phyloP scores from a whole-genome alignment of 2,797 vertebrate genomes.

The Bryconaethiops microstoma region DNA sequence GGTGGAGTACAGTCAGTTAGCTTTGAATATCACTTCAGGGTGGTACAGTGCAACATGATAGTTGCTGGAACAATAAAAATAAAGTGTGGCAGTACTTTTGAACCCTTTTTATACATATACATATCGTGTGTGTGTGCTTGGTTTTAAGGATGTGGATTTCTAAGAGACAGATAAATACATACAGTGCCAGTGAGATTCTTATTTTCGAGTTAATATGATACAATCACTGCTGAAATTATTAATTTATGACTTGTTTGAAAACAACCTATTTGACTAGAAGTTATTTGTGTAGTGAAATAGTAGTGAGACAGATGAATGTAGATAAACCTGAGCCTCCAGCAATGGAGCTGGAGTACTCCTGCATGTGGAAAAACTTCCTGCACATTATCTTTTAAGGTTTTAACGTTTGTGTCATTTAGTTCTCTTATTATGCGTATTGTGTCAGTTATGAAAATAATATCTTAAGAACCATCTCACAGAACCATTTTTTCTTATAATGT shows the following conservation, averaged over 20 bases:
- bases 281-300: background rate
- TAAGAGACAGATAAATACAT: background rate
- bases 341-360: background rate
- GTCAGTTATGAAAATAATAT: constrained; percentile 16
- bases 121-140: background rate
- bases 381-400: background rate
- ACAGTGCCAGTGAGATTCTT: constrained; percentile 19
- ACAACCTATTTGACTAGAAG: background rate
- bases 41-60: background rate
- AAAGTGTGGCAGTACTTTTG: background rate
- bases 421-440: background rate
- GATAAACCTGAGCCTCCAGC: background rate
- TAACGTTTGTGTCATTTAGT: constrained; percentile 19
- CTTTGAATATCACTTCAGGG: background rate
- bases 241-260: background rate
- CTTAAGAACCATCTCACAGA: background rate
- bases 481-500: constrained; percentile 21
- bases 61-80: background rate
- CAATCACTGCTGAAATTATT: background rate
- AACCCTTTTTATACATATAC: background rate
- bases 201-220: background rate
- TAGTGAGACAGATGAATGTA: background rate
- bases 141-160: constrained; percentile 7
- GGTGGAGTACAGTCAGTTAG: background rate
- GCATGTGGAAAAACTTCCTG: background rate